phyloP scores from a whole-genome alignment of 2,113 vertebrate genomes.

The Hemichromis elongatus region DNA sequence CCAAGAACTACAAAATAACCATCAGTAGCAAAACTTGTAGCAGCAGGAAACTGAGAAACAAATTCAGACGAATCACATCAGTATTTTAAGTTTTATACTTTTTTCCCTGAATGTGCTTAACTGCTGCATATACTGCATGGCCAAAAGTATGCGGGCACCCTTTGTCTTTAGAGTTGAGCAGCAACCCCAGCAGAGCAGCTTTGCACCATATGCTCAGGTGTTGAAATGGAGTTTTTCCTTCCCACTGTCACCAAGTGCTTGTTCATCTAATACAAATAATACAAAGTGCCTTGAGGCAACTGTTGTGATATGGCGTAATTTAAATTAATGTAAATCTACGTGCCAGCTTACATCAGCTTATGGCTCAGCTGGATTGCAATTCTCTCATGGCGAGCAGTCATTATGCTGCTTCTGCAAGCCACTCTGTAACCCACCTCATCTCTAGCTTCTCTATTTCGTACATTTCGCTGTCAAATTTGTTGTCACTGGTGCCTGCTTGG shows the following conservation, averaged over 20 bases:
- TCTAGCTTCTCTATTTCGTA: background rate
- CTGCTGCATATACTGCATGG: background rate
- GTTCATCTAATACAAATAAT: background rate
- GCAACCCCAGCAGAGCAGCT: background rate
- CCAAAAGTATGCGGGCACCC: background rate
- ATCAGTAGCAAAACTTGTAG: background rate
- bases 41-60: background rate
- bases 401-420: background rate
- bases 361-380: background rate
- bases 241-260: background rate
- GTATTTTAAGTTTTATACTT: background rate
- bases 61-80: background rate
- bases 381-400: fast-evolving
- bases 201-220: background rate
- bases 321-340: background rate
- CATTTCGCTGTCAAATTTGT: background rate
- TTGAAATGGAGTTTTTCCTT: background rate
- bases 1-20: background rate
- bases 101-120: background rate
- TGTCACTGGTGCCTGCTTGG: too few species aligned
- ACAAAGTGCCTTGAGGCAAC: background rate
- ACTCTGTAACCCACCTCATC: background rate
- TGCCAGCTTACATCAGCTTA: background rate
- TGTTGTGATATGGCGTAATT: background rate
- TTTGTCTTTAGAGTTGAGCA: background rate